These are phyloP conservation scores for Trichopria drosophilae DNA, from an alignment of 2,888 invertebrate species.

Conservation along the genomic window DNA sequence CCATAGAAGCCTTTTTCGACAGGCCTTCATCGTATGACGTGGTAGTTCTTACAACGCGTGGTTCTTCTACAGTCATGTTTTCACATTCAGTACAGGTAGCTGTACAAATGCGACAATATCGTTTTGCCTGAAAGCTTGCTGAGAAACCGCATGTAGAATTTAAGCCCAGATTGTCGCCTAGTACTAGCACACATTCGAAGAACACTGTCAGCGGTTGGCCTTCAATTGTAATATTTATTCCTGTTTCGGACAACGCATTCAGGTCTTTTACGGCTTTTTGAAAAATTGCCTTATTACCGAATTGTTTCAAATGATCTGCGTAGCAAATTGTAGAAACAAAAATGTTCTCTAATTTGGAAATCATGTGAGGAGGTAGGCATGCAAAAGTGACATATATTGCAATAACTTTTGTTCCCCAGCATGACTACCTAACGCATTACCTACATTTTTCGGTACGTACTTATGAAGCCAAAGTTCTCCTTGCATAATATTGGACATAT, in stretches of 20 bases:
- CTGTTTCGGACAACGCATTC: slow-evolving; percentile 21
- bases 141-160: too few relatives aligned
- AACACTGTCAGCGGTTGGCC: slow-evolving; percentile 2
- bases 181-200: too few relatives aligned
- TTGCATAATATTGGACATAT: too few relatives aligned
- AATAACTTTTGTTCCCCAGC: too few relatives aligned
- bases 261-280: slow-evolving; percentile 30
- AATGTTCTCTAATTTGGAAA: slow-evolving; percentile 23
- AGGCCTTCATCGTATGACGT: slow-evolving; percentile 28
- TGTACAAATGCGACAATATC: too few relatives aligned
- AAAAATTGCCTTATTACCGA: slow-evolving; percentile 27
- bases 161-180: too few relatives aligned
- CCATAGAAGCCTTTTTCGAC: slow-evolving; percentile 19
- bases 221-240: slow-evolving; percentile 21
- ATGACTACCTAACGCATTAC: too few relatives aligned
- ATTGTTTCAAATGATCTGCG: slow-evolving; percentile 27
- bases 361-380: slow-evolving; percentile 29
- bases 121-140: too few relatives aligned
- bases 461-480: too few relatives aligned
- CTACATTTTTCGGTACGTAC: too few relatives aligned
- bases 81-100: slow-evolving; percentile 25
- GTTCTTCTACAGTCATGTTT: slow-evolving; percentile 27
- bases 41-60: slow-evolving; percentile 25
- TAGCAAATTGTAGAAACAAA: slow-evolving; percentile 29
- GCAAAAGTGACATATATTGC: slow-evolving; percentile 28